Conservation (phyloP, 2,113 vertebrate species). For the Catagonus wagneri region DNA sequence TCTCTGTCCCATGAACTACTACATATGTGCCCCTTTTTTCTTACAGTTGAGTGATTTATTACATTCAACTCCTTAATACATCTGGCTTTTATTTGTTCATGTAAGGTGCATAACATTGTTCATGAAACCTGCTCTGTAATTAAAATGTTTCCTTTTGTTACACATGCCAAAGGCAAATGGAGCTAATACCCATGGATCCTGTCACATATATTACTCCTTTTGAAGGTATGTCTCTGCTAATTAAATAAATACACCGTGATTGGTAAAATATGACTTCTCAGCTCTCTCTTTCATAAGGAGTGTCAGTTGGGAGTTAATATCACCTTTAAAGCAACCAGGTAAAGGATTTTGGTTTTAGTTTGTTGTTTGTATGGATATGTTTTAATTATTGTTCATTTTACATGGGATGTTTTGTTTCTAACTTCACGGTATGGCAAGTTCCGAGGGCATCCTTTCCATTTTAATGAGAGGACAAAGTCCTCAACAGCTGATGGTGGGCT, state of each 20-base stretch:
- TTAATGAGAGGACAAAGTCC: background rate
- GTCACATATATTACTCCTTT: constrained; percentile 33
- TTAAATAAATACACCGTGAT: constrained; percentile 53
- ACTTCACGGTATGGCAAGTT: background rate
- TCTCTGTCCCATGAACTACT: background rate
- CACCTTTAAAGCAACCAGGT: background rate
- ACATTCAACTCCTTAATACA: constrained; percentile 46
- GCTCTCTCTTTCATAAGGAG: background rate
- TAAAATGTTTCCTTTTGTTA: constrained; percentile 70
- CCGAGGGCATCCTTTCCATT: background rate
- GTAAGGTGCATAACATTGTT: constrained; percentile 28
- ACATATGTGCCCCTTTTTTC: constrained; percentile 1
- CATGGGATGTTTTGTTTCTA: background rate
- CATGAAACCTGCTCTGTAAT: constrained; percentile 63
- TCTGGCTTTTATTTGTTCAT: constrained; percentile 58
- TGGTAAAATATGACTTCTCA: constrained; percentile 16
- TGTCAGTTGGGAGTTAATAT: background rate
- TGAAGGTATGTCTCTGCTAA: constrained; percentile 53
- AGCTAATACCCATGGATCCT: constrained; percentile 39
- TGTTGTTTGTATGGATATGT: background rate
- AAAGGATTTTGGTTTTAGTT: constrained; percentile 47
- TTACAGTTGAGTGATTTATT: constrained; percentile 46
- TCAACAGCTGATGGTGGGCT: background rate
- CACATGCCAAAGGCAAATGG: constrained; percentile 46
- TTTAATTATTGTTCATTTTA: constrained; percentile 33